phyloP scores from a whole-genome alignment of 2,113 vertebrate species.

The Hippocampus mohnikei region DNA sequence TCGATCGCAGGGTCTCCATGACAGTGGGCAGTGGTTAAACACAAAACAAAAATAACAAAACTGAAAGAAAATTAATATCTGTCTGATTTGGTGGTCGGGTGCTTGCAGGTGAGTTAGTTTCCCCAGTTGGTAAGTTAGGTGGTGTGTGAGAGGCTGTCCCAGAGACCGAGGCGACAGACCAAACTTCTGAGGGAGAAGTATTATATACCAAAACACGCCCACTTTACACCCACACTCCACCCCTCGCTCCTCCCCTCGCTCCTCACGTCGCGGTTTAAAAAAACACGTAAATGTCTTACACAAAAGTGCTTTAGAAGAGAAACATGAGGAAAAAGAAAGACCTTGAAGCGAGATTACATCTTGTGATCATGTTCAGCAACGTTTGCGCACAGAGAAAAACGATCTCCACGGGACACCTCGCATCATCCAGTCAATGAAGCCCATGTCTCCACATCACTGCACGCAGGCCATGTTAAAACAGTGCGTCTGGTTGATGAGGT shows the following conservation, averaged over 20 bases:
- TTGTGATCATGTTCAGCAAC: conserved; percentile 55
- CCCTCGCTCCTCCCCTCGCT: conserved; percentile 53
- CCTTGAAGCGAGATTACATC: conserved; percentile 25
- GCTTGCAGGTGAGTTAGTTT: conserved; percentile 74
- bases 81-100: conserved; percentile 65
- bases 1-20: conserved; percentile 74
- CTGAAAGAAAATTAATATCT: not conserved
- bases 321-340: conserved; percentile 13
- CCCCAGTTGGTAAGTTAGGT: conserved; percentile 69
- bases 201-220: conserved; percentile 79
- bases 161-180: conserved; percentile 78
- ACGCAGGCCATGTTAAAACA: conserved; percentile 15
- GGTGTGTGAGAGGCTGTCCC: conserved; percentile 77
- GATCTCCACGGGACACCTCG: not conserved
- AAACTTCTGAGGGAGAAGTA: conserved; percentile 74
- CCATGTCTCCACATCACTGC: not conserved
- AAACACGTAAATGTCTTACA: conserved; percentile 49
- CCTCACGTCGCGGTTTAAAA: conserved; percentile 20
- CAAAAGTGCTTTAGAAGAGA: conserved; percentile 59
- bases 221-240: conserved; percentile 55
- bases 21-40: conserved; percentile 51
- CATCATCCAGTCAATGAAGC: not conserved
- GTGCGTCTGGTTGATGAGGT: conserved; percentile 15
- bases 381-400: conserved; percentile 46
- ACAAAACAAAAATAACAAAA: conserved; percentile 29